phyloP scores from a whole-genome alignment of 2,113 vertebrate species.

The Agelaius phoeniceus region DNA sequence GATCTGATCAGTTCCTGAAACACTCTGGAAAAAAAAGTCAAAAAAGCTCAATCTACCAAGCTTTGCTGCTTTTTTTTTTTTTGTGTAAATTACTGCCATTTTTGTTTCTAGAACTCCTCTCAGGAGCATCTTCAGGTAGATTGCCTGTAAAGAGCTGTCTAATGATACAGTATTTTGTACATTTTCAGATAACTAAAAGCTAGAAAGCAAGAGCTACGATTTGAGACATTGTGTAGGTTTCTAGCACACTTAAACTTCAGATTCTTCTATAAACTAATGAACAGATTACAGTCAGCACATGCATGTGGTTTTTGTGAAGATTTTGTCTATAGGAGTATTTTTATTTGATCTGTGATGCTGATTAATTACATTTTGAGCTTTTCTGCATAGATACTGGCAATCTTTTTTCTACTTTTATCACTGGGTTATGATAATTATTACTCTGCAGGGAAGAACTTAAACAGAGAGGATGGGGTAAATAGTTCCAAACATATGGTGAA shows the following conservation, averaged over 20 bases:
- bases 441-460: constrained; percentile 17
- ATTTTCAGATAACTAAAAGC: constrained; percentile 46
- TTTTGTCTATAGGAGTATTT: not conserved
- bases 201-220: constrained; percentile 23
- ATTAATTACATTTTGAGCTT: not conserved
- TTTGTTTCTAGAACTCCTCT: constrained; percentile 39
- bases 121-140: not conserved
- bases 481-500: not conserved
- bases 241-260: not conserved
- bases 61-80: not conserved
- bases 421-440: not conserved
- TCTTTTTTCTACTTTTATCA: not conserved
- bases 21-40: not conserved
- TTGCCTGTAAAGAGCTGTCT: not conserved
- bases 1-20: not conserved
- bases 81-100: not conserved
- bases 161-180: not conserved
- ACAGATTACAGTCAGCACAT: not conserved
- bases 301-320: not conserved
- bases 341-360: not conserved
- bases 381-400: not conserved
- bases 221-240: constrained; percentile 27
- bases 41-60: not conserved
- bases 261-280: not conserved
- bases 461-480: not conserved